Conservation (phyloP, 2,113 vertebrate genomes). For the Hipposideros armiger region DNA sequence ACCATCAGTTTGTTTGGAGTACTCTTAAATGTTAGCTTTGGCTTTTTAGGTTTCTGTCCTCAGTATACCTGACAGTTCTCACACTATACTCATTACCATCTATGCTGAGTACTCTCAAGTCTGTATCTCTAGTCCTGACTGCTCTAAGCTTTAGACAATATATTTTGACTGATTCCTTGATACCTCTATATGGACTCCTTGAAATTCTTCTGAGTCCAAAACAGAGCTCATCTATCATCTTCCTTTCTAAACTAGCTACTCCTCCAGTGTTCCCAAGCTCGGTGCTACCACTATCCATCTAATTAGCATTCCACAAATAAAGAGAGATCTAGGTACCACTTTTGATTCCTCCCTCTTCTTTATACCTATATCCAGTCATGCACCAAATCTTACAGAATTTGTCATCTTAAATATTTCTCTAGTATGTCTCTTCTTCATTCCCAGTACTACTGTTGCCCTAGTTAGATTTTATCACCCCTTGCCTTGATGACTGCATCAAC, state of each 20-base stretch:
- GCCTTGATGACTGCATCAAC: not conserved
- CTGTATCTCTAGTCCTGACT: not conserved
- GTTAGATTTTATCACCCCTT: not conserved
- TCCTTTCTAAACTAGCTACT: not conserved
- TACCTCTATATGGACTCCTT: not conserved
- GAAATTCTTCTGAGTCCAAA: slow-evolving; percentile 9
- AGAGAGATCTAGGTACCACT: not conserved
- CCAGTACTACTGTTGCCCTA: not conserved
- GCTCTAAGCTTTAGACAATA: not conserved
- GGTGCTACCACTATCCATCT: not conserved
- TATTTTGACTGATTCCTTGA: slow-evolving; percentile 13
- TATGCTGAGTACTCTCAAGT: not conserved
- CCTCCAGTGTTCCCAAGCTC: not conserved
- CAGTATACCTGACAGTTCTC: not conserved
- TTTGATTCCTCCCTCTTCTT: not conserved
- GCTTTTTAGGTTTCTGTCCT: not conserved
- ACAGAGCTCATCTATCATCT: not conserved
- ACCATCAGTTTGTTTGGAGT: too few species aligned
- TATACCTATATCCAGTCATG: not conserved
- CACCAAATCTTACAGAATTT: not conserved
- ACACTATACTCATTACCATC: not conserved
- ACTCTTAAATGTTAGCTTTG: not conserved
- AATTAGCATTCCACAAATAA: not conserved
- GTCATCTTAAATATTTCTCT: not conserved
- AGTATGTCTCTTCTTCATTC: not conserved